Conservation (phyloP, 1,140 invertebrate species). For the Aphaenogaster floridana region DNA sequence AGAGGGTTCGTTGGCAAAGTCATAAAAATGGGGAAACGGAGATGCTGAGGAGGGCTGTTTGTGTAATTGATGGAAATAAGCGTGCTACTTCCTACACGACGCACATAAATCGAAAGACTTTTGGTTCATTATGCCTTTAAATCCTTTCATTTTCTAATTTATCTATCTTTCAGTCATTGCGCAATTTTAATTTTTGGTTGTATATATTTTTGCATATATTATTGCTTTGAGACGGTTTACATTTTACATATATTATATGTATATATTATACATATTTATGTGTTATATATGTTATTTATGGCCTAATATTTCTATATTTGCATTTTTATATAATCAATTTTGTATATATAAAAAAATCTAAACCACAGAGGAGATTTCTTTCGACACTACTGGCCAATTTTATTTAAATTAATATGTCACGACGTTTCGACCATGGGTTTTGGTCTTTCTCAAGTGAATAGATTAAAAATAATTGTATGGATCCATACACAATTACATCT, state of each 20-base stretch:
- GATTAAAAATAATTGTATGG: no score
- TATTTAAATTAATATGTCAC: no score
- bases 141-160: not conserved
- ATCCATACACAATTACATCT: no score
- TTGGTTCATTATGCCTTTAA: not conserved
- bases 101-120: conserved; percentile 31
- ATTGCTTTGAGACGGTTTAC: not conserved
- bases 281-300: not conserved
- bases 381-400: no score
- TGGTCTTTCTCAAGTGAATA: no score
- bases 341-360: not conserved
- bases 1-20: conserved; percentile 18
- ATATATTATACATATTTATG: not conserved
- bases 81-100: conserved; percentile 16
- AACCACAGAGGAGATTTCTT: no score
- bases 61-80: conserved; percentile 52
- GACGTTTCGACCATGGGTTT: no score
- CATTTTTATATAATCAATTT: not conserved
- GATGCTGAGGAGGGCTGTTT: conserved; percentile 29
- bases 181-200: not conserved
- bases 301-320: not conserved
- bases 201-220: no score
- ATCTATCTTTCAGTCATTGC: not conserved
- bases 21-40: conserved; percentile 50
- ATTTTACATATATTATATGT: not conserved